phyloP scores from a whole-genome alignment of 2,113 vertebrate species.

The Mesocricetus auratus region DNA sequence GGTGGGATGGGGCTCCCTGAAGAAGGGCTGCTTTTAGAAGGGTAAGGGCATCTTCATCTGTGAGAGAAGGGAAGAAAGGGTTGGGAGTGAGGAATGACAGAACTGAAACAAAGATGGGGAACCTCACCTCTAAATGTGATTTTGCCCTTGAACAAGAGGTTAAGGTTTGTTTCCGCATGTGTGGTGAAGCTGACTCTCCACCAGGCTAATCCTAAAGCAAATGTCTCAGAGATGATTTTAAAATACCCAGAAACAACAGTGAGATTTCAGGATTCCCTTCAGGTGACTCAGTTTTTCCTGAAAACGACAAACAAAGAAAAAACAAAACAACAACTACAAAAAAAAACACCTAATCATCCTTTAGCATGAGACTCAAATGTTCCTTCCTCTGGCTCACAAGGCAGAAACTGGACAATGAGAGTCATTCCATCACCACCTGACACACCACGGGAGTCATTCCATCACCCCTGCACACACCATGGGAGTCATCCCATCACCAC shows the following conservation, averaged over 20 bases:
- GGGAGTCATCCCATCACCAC: neutral
- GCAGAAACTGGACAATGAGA: neutral
- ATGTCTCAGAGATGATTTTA: neutral
- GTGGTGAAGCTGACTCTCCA: neutral
- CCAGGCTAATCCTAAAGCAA: neutral
- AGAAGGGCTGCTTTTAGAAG: neutral
- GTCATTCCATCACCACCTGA: neutral
- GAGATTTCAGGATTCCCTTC: neutral
- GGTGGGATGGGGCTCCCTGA: neutral
- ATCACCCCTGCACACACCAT: neutral
- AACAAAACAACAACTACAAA: neutral
- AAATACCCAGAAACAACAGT: neutral
- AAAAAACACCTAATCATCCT: neutral
- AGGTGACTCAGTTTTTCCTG: neutral
- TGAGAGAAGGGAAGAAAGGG: neutral
- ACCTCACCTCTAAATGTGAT: neutral
- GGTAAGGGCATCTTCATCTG: neutral
- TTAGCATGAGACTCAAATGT: slow-evolving; percentile 10
- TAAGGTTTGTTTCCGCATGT: neutral
- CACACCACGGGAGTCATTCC: neutral
- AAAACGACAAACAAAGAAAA: neutral
- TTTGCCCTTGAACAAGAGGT: neutral
- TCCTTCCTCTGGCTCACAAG: neutral
- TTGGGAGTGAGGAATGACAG: neutral
- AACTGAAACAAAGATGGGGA: neutral